These are phyloP conservation scores for Coenonympha arcania DNA, from an alignment of 2,888 invertebrate species.

Conservation along the genomic window DNA sequence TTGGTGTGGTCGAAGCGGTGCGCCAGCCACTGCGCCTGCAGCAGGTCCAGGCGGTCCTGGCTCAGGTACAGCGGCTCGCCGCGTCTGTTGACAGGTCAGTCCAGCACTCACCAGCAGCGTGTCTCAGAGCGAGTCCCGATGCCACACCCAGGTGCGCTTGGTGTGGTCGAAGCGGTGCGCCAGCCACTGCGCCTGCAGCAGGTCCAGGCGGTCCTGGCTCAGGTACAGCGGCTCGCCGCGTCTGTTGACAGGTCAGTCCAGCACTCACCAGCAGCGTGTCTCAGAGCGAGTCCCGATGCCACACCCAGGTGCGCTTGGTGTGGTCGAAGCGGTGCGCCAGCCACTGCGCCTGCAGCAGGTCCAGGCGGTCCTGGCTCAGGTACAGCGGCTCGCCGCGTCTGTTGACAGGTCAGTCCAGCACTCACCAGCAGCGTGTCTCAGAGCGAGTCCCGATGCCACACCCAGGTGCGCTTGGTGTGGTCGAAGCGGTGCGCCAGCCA, in stretches of 20 bases:
- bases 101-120: neutral
- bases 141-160: constrained; percentile 95
- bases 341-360: constrained; percentile 96
- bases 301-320: constrained; percentile 95
- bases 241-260: neutral
- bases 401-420: neutral
- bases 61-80: constrained; percentile 95
- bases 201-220: constrained; percentile 89
- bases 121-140: constrained; percentile 84
- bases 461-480: constrained; percentile 95
- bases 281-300: constrained; percentile 90
- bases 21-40: constrained; percentile 97
- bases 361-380: constrained; percentile 91
- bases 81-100: no score
- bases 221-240: constrained; percentile 96
- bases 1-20: constrained; percentile 96
- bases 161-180: constrained; percentile 96
- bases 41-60: constrained; percentile 88
- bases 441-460: constrained; percentile 91
- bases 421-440: constrained; percentile 43
- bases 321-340: constrained; percentile 95
- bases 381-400: no score
- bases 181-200: constrained; percentile 96
- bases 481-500: constrained; percentile 97
- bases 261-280: constrained; percentile 2